Evolutionary conservation across 2,797 vertebrate species (phyloP).

Genomic region (Microtus californicus): DNA sequence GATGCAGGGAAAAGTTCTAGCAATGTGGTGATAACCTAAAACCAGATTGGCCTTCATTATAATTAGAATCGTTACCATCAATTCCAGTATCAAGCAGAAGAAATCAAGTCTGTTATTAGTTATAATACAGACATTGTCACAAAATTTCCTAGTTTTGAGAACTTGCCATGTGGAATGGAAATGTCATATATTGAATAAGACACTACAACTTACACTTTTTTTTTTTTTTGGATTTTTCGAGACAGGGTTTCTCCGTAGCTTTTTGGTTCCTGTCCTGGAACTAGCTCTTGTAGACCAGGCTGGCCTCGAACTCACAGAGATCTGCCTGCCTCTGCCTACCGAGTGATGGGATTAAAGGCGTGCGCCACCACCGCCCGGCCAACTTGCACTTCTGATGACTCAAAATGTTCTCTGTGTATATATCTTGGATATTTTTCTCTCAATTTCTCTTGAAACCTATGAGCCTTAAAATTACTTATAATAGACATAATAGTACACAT

Average conservation of each 20-base stretch:
- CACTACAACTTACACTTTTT: fast-evolving
- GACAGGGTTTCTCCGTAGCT: no score
- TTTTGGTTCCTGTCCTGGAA: no score
- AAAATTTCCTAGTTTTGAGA: background rate
- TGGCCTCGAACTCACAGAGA: no score
- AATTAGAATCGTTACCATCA: background rate
- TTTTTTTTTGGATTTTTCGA: no score
- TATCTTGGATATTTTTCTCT: background rate
- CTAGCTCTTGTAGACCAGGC: no score
- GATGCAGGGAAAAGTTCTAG: background rate
- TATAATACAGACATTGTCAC: fast-evolving
- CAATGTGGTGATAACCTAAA: background rate
- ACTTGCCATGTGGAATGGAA: background rate
- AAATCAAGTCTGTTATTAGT: background rate
- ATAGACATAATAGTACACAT: background rate
- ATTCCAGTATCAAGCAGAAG: background rate
- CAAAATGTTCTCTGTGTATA: background rate
- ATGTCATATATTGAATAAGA: no score
- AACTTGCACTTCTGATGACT: fast-evolving
- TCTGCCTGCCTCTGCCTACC: no score
- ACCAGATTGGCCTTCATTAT: background rate
- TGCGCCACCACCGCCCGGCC: no score
- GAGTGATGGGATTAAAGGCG: no score
- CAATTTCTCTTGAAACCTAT: background rate
- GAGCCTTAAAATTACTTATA: background rate